A percentile compares a stretch with the other conserved stretches of the same genome.
Evolutionary conservation across 2,797 vertebrate genomes (phyloP).

Genomic region (Argyrosomus regius): DNA sequence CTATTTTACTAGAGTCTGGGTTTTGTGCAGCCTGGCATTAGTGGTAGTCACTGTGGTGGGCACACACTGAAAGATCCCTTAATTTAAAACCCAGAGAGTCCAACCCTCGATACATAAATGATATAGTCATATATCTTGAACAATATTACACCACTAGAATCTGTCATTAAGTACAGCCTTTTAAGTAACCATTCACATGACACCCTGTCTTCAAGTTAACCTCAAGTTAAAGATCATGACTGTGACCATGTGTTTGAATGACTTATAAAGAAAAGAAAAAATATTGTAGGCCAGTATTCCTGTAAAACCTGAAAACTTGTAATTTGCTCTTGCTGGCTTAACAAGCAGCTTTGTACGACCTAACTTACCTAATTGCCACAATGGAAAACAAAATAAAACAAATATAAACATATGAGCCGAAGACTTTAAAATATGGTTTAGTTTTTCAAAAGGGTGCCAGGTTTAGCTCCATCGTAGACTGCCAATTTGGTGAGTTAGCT

Average conservation of each 20-base stretch:
- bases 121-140: constrained; percentile 62
- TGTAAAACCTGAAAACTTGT: constrained; percentile 23
- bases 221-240: constrained; percentile 65
- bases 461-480: constrained; percentile 32
- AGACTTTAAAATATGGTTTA: constrained; percentile 22
- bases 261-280: constrained; percentile 9
- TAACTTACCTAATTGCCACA: constrained; percentile 14
- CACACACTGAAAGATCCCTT: constrained; percentile 67
- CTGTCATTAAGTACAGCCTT: constrained; percentile 73
- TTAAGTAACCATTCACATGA: constrained; percentile 56
- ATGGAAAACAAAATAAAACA: constrained; percentile 32
- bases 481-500: constrained; percentile 32
- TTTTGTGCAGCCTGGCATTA: constrained; percentile 77
- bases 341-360: constrained; percentile 27
- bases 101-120: constrained; percentile 69
- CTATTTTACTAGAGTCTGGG: constrained; percentile 60
- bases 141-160: constrained; percentile 64
- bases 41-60: constrained; percentile 70
- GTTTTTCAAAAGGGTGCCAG: constrained; percentile 36
- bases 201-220: constrained; percentile 60
- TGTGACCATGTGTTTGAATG: constrained; percentile 41
- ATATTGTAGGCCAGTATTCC: background rate
- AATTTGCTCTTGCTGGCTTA: constrained; percentile 27
- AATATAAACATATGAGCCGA: constrained; percentile 23
- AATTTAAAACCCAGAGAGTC: constrained; percentile 71